These are phyloP conservation scores for Forbesichthys papilliferus DNA, from an alignment of 2,113 vertebrate species.

Conservation along the genomic window DNA sequence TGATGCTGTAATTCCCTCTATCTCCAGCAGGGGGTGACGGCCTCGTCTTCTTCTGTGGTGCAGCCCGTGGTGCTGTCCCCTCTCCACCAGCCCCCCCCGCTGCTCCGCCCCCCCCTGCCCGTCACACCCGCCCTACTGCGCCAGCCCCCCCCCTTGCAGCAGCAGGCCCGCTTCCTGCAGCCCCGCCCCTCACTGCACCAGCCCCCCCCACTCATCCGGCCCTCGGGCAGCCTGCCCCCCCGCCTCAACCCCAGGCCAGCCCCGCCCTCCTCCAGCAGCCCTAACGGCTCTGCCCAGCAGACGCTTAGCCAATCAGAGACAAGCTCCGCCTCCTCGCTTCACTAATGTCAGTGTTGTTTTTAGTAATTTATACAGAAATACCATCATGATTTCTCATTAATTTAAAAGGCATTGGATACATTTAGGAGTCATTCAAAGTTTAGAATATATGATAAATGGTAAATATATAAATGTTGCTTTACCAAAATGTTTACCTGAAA, in stretches of 20 bases:
- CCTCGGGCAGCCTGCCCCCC: conserved; percentile 90
- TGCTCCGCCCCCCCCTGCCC: conserved; percentile 90
- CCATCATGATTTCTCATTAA: too few relatives aligned
- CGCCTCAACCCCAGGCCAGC: conserved; percentile 92
- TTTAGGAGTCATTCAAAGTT: too few relatives aligned
- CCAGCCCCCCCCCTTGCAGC: conserved; percentile 94
- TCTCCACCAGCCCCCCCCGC: conserved; percentile 94
- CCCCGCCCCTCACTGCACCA: conserved; percentile 88
- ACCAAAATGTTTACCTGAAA: too few relatives aligned
- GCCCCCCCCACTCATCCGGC: conserved; percentile 93
- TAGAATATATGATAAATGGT: too few relatives aligned
- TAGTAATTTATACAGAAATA: background rate
- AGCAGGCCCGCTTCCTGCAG: conserved; percentile 92
- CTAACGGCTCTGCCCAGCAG: conserved; percentile 72
- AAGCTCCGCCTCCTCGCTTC: conserved; percentile 79
- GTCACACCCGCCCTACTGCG: conserved; percentile 92
- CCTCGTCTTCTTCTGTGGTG: conserved; percentile 69
- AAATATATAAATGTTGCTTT: too few relatives aligned
- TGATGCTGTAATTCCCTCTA: too few relatives aligned
- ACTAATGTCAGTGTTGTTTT: conserved; percentile 29
- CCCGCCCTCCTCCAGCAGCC: conserved; percentile 56
- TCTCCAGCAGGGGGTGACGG: conserved; percentile 30
- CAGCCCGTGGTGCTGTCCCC: conserved; percentile 74
- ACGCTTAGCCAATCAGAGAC: conserved; percentile 84
- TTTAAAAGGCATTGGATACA: too few relatives aligned